A percentile compares a stretch with the other conserved stretches of the same genome.
phyloP scores from a whole-genome alignment of 2,888 invertebrate genomes.

The Caenorhabditis sp. region DNA sequence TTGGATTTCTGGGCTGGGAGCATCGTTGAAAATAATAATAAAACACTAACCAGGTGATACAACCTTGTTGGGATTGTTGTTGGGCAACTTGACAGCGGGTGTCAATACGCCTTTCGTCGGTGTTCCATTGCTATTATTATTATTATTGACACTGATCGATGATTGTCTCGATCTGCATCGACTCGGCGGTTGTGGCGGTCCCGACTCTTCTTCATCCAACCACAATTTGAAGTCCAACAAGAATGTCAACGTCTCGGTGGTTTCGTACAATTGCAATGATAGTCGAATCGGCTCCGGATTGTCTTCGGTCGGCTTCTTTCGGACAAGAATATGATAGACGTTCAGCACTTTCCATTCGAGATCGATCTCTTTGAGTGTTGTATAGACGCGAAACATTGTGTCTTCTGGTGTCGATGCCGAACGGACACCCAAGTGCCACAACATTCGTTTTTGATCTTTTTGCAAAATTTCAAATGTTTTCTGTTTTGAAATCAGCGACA shows the following conservation, averaged over 20 bases:
- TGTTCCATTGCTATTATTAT: no score
- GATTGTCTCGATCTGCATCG: constrained; percentile 67
- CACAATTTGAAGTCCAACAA: constrained; percentile 94
- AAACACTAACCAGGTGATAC: background rate
- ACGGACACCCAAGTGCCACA: constrained; percentile 94
- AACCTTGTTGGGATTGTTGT: background rate
- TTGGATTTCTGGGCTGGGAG: no score
- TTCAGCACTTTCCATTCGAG: constrained; percentile 99
- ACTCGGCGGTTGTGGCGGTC: constrained; percentile 43
- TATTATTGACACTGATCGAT: constrained; percentile 53
- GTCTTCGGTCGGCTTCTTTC: constrained; percentile 79
- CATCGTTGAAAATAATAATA: no score
- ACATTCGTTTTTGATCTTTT: constrained; percentile 71
- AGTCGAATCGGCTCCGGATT: constrained; percentile 71
- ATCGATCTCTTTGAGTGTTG: constrained; percentile 94
- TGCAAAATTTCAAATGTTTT: constrained; percentile 28
- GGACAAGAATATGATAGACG: constrained; percentile 89
- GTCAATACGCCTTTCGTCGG: constrained; percentile 9
- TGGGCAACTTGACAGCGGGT: background rate
- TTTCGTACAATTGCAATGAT: constrained; percentile 97
- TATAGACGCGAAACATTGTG: constrained; percentile 78
- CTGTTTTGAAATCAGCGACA: background rate
- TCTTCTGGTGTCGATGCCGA: constrained; percentile 77
- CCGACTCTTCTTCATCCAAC: constrained; percentile 70
- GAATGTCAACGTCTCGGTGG: constrained; percentile 91